phyloP scores from a whole-genome alignment of 2,113 vertebrate species.

The Pygoscelis adeliae region DNA sequence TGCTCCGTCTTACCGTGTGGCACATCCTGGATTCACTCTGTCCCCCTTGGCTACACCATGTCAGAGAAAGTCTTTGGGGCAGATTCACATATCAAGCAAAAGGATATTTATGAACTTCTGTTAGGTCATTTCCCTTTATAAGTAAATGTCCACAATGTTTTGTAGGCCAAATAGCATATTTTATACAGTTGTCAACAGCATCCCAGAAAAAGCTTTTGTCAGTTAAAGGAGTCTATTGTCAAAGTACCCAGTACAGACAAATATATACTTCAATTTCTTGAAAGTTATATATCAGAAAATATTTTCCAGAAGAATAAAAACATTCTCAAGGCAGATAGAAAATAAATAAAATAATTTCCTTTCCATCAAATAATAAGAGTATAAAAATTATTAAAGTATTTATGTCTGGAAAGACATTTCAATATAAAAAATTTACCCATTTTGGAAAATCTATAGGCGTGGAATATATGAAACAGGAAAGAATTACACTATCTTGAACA shows the following conservation, averaged over 20 bases:
- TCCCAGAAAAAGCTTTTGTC: not conserved
- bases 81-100: not conserved
- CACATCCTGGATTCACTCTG: not conserved
- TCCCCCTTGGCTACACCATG: not conserved
- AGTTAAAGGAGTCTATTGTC: not conserved
- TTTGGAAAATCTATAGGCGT: constrained; percentile 59
- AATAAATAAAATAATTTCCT: constrained; percentile 33
- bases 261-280: not conserved
- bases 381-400: constrained; percentile 47
- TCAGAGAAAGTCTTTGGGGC: not conserved
- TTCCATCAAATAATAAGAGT: constrained; percentile 8
- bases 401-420: constrained; percentile 29
- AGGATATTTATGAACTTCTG: not conserved
- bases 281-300: not conserved
- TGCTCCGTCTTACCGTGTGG: not conserved
- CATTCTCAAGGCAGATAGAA: not conserved
- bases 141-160: not conserved
- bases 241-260: not conserved
- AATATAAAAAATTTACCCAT: constrained; percentile 40
- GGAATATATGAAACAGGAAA: constrained; percentile 20
- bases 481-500: constrained; percentile 48
- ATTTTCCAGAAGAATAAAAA: constrained; percentile 30
- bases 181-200: not conserved
- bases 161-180: not conserved
- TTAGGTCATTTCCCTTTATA: not conserved